Evolutionary conservation across 2,113 vertebrate species (phyloP), one percentile per base, ranked within the genome.

Genomic region (Bufo gargarizans): DNA sequence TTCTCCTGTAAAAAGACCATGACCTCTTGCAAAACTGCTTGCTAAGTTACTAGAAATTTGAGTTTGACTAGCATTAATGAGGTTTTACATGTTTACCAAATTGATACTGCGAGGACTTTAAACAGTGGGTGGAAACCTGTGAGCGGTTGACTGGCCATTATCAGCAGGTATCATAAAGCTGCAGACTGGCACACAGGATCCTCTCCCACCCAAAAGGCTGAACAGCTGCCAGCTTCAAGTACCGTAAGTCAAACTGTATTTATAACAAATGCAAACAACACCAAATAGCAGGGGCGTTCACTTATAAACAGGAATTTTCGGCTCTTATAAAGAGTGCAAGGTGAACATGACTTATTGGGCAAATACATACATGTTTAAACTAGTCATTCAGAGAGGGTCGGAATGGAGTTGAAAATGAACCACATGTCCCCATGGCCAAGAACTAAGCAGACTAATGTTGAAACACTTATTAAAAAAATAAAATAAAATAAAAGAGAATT

Each of bases 91-190:
- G 71, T 86, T 86, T 77, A 77, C 82, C 45, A 86, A 76, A 63
- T 56, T 49, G 56, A 86, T 49, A 77, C 69, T 61, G 55, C 5
- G 8, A 45, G 84, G 69, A 86, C 84, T 86, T 86, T 86, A 77
- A 77, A 77, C 72, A 61, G 71, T 47, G 71, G 84, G 69, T 43
- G 71, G 84, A 76, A 56, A n/a, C 17, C 12, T 76, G 17, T 5
- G 2, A 84, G 50, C 20, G 3, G 4, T 72, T 59, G n/a, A 85
- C n/a, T 65, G 17, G 45, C n/a, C 81, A 83, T 12, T 19, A 22
- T 16, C 12, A 65, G 4, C 16, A 55, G 19, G 69, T 3, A 61
- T 61, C 16, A 10, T 59, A 19, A 49, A n/a, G 19, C 13, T 71
- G 6, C 82, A 84, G 20, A 33, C 11, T 76, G 16, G 4, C 72